Evolutionary conservation across 1,140 invertebrate species (phyloP).

Genomic region (Conus betulinus): DNA sequence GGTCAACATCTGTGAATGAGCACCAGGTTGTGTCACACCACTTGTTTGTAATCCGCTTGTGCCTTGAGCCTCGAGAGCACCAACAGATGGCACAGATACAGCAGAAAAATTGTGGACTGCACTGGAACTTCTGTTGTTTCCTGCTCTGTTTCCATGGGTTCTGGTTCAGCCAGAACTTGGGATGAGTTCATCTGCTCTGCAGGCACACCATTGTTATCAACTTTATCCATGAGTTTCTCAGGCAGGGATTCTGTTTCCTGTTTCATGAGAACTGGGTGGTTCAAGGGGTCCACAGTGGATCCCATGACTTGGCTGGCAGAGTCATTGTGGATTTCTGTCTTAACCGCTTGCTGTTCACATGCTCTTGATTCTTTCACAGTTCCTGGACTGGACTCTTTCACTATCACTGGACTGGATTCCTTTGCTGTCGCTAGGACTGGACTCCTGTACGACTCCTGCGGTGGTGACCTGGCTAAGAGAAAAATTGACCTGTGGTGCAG

Average conservation of each 20-base stretch:
- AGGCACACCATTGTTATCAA: not conserved
- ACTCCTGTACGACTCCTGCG: not conserved
- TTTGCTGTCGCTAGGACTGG: too few relatives aligned
- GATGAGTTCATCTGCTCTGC: not conserved
- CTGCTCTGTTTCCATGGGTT: not conserved
- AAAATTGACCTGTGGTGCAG: not conserved
- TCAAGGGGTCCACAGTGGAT: not conserved
- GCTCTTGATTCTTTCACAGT: not conserved
- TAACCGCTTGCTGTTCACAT: not conserved
- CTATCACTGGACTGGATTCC: too few relatives aligned
- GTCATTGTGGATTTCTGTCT: not conserved
- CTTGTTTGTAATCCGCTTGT: not conserved
- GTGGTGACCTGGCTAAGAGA: not conserved
- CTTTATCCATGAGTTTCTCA: not conserved
- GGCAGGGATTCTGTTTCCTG: not conserved
- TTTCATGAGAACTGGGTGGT: not conserved
- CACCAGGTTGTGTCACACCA: not conserved
- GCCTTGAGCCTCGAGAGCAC: not conserved
- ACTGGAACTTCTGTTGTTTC: not conserved
- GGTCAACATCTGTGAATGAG: not conserved
- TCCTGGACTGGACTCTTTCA: too few relatives aligned
- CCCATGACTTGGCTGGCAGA: not conserved
- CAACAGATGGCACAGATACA: not conserved
- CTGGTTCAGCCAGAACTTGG: not conserved
- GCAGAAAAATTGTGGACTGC: not conserved